These are phyloP conservation scores for Zygothrica quintamaculata DNA, from an alignment of 2,888 invertebrate genomes.

Conservation along the genomic window DNA sequence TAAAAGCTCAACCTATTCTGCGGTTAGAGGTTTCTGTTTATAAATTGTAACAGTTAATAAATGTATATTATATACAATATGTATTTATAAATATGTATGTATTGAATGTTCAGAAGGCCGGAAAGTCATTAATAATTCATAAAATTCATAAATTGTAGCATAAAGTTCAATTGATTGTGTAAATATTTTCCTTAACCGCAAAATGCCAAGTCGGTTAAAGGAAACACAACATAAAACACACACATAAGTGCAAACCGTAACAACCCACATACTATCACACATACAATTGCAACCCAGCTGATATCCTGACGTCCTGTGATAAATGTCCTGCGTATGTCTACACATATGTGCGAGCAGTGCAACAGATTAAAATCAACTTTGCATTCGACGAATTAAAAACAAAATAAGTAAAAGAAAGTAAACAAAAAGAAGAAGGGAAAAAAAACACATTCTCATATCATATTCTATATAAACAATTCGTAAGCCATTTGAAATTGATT, in stretches of 20 bases:
- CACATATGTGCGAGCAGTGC: conserved; percentile 8
- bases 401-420: conserved; percentile 16
- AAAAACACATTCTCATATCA: too few relatives aligned
- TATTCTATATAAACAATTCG: not conserved
- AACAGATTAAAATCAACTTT: conserved; percentile 48
- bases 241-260: conserved; percentile 20
- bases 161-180: conserved; percentile 77
- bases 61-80: conserved; percentile 6
- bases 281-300: conserved; percentile 27
- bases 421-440: too few relatives aligned
- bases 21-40: conserved; percentile 32
- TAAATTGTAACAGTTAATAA: conserved; percentile 50
- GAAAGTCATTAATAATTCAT: conserved; percentile 74
- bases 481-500: conserved; percentile 33
- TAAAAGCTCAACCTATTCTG: conserved; percentile 18
- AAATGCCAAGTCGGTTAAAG: conserved; percentile 14
- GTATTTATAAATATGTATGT: not conserved
- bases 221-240: conserved; percentile 21
- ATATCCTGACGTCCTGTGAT: conserved; percentile 59
- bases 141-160: conserved; percentile 65
- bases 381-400: conserved; percentile 7
- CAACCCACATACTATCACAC: not conserved
- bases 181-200: conserved; percentile 66
- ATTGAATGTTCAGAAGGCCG: not conserved
- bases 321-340: conserved; percentile 51